Evolutionary conservation across 2,113 vertebrate species (phyloP).

Genomic region (cat (Felis catus)): F.catus_Fca126_mat1.0 CM031423.1:89850501-89851000

Average conservation of each 20-base stretch:
- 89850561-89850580: fast-evolving
- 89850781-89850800: fast-evolving
- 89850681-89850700: not conserved
- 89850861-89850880: not conserved
- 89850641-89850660: not conserved
- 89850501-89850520: not conserved
- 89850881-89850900: not conserved
- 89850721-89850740: not conserved
- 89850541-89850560: no score
- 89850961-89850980: not conserved
- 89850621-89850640: not conserved
- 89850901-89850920: not conserved
- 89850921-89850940: not conserved
- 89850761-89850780: not conserved
- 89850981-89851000: not conserved
- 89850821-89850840: fast-evolving
- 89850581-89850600: not conserved
- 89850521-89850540: not conserved
- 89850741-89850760: not conserved
- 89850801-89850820: no score
- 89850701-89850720: not conserved
- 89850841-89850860: not conserved
- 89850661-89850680: not conserved
- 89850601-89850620: not conserved
- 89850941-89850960: not conserved